Evolutionary conservation across 2,888 invertebrate genomes (phyloP), one percentile per base, ranked within the genome.

Genomic region (Chaitophorus viminalis): DNA sequence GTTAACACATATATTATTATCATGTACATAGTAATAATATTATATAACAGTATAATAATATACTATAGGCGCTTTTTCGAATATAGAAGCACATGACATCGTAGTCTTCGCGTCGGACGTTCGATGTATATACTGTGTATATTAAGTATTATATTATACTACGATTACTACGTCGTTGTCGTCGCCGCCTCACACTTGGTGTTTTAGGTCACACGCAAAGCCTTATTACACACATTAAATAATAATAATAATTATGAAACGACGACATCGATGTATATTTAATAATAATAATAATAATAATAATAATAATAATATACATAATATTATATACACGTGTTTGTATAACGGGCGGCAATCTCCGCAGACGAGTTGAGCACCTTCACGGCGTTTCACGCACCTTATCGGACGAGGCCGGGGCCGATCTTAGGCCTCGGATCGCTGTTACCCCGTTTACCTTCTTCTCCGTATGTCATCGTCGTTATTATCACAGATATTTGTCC

Each of bases 171-270:
- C 46, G 11, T 9, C 46, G 46, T 9, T 9, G 46, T 9, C 46
- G 46, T 9, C 46, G 46, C 3, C 83, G 60, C 2, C 77, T 33
- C 33, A n/a, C 75, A 39, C 75, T 75, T n/a, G 39, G 39, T 31
- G 39, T 79, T 86, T 86, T 86, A 86, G 81, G 81, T 87, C 87
- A 87, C 87, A 87, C 79, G 87, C 87, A 87, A 74, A 87, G 87
- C 74, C 77, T 36, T 60, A 18, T 18, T 60, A 60, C 60, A 3
- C 60, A 36, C 68, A 33, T 33, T n/a, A 36, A 77, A 77, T 72
- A 46, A 77, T 77, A 76, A 83, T 75, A 75, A 84, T 14, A 29
- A 29, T 3, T 17, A 29, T 17, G 17, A n/a, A n/a, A 68, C 29
- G 68, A 70, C 29, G 31, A 29, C 29, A 29, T 36, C 18, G 18